Percentiles rank a stretch among this genome's conserved stretches.
Conservation (phyloP, 2,797 vertebrate genomes). For the Hemitrygon akajei region DNA sequence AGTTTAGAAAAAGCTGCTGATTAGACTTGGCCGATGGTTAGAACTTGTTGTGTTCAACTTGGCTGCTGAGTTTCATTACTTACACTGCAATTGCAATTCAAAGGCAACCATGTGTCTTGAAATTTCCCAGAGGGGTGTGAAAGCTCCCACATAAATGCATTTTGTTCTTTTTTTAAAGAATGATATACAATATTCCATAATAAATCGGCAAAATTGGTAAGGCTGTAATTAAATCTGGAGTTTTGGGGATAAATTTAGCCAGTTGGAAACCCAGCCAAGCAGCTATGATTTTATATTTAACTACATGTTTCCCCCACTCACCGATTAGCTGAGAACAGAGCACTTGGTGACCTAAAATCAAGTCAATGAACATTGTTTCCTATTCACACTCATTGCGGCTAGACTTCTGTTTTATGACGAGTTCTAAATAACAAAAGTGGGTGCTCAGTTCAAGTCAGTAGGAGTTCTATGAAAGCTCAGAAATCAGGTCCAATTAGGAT, state of each 20-base stretch:
- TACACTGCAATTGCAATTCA: no score
- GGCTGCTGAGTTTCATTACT: no score
- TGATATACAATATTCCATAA: background rate
- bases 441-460: background rate
- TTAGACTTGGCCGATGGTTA: no score
- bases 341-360: background rate
- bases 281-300: background rate
- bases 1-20: no score
- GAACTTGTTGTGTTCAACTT: no score
- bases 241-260: background rate
- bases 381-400: background rate
- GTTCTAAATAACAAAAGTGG: background rate
- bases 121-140: no score
- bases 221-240: background rate
- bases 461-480: background rate
- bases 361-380: no score
- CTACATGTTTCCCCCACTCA: background rate
- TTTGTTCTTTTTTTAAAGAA: background rate
- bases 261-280: background rate
- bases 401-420: background rate
- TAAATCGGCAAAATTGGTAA: background rate
- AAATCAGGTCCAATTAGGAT: background rate
- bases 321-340: background rate
- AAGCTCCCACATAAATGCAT: no score
- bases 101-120: no score